Evolutionary conservation across 2,888 invertebrate species (phyloP).

Genomic region (Venusia cambrica): DNA sequence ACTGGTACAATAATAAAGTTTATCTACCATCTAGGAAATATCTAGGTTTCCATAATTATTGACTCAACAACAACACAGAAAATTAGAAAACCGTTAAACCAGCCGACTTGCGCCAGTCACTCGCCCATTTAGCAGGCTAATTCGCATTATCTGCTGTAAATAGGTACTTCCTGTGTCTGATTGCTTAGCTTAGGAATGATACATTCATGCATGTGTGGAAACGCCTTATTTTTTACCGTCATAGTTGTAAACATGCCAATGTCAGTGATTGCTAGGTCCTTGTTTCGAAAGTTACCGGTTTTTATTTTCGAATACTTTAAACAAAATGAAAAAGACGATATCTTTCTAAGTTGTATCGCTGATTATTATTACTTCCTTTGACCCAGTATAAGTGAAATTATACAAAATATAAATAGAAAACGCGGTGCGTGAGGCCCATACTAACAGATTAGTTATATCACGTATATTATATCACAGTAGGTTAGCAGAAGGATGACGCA

Average conservation of each 20-base stretch:
- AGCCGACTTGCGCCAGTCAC: slow-evolving; percentile 6
- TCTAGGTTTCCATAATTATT: slow-evolving; percentile 2
- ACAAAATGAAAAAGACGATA: too few species aligned
- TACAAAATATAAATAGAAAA: slow-evolving; percentile 29
- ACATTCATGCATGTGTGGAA: slow-evolving; percentile 2
- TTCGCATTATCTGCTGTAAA: slow-evolving; percentile 8
- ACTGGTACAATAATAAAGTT: too few species aligned
- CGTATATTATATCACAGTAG: slow-evolving; percentile 9
- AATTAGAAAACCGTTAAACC: slow-evolving; percentile 5
- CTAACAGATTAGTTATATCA: slow-evolving; percentile 15
- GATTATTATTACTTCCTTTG: slow-evolving; percentile 5
- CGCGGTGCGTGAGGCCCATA: slow-evolving; percentile 14
- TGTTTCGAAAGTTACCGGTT: too few species aligned
- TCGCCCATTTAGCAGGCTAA: slow-evolving; percentile 6
- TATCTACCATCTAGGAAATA: slow-evolving; percentile 3
- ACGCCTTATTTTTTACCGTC: slow-evolving; percentile 7
- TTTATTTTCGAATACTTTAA: too few species aligned
- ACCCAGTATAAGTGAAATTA: slow-evolving; percentile 26
- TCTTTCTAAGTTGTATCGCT: background rate
- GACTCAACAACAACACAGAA: background rate
- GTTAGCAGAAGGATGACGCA: slow-evolving; percentile 16
- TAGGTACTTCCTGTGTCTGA: too few species aligned
- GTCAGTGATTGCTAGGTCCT: too few species aligned
- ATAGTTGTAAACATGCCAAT: background rate
- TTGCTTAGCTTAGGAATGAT: too few species aligned